A percentile compares a stretch with the other conserved stretches of the same genome.
Evolutionary conservation across 2,797 vertebrate genomes (phyloP).

Genomic region (Pangasius larnaudii): DNA sequence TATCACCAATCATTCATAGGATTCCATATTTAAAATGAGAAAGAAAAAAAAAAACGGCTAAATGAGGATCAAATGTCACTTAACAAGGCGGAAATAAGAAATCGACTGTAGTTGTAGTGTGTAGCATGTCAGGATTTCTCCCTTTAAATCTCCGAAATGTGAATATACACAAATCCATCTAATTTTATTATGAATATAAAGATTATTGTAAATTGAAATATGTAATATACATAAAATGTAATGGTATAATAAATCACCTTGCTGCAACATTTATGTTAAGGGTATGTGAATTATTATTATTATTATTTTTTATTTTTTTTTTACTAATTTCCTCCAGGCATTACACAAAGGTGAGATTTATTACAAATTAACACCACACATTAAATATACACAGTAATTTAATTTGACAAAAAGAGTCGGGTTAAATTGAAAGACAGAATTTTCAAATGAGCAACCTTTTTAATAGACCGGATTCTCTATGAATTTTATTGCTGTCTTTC

Average conservation of each 20-base stretch:
- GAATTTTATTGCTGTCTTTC: background rate
- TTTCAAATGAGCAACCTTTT: background rate
- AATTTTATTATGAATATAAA: constrained; percentile 75
- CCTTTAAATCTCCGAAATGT: constrained; percentile 70
- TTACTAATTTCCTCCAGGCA: background rate
- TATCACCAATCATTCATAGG: constrained; percentile 11
- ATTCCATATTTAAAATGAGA: background rate
- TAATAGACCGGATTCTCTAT: background rate
- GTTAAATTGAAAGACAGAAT: background rate
- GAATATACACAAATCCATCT: constrained; percentile 71
- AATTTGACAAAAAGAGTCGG: background rate
- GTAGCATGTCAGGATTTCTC: constrained; percentile 22
- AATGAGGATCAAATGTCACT: background rate
- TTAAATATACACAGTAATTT: constrained; percentile 3
- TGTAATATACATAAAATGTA: constrained; percentile 69
- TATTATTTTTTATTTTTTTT: background rate
- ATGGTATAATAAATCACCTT: constrained; percentile 71
- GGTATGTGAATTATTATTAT: background rate
- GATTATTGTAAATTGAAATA: constrained; percentile 67
- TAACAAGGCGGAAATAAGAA: background rate
- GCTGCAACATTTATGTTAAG: constrained; percentile 41
- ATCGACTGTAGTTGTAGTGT: constrained; percentile 29
- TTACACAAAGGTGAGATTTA: constrained; percentile 13
- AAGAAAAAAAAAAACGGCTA: background rate
- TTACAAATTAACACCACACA: constrained; percentile 30